These are phyloP conservation scores for Osmerus mordax DNA, from an alignment of 2,113 vertebrate species.

Conservation along the genomic window DNA sequence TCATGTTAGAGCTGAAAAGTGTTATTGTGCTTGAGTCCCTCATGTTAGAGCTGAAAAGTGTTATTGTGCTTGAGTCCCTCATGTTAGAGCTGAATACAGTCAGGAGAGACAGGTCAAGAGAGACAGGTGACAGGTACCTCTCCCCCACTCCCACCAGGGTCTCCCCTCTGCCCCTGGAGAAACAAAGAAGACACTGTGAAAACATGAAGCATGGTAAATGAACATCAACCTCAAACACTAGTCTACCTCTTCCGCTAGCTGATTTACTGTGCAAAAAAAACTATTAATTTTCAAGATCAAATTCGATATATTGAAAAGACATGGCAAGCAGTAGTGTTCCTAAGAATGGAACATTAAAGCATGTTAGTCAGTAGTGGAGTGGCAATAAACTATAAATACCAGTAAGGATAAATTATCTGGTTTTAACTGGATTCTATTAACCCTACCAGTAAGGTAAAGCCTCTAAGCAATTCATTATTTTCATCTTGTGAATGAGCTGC, in stretches of 20 bases:
- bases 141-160: slow-evolving; percentile 58
- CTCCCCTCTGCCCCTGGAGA: slow-evolving; percentile 66
- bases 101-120: too few relatives aligned
- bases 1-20: neutral
- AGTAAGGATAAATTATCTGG: slow-evolving; percentile 7
- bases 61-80: too few relatives aligned
- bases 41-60: too few relatives aligned
- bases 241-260: too few relatives aligned
- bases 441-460: slow-evolving; percentile 12
- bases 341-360: neutral
- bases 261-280: too few relatives aligned
- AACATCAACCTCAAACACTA: neutral
- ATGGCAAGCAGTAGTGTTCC: neutral
- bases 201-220: neutral
- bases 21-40: too few relatives aligned
- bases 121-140: slow-evolving; percentile 45
- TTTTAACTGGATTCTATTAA: slow-evolving; percentile 16
- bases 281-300: too few relatives aligned
- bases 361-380: neutral
- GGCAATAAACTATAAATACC: neutral
- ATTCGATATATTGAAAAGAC: neutral
- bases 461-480: slow-evolving; percentile 15
- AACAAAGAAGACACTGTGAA: slow-evolving; percentile 15
- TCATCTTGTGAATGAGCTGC: slow-evolving; percentile 28
- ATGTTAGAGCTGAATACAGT: too few relatives aligned